Evolutionary conservation across 1,140 invertebrate species (phyloP), one percentile per base, ranked within the genome.

Genomic region (Drosophila orena): DNA sequence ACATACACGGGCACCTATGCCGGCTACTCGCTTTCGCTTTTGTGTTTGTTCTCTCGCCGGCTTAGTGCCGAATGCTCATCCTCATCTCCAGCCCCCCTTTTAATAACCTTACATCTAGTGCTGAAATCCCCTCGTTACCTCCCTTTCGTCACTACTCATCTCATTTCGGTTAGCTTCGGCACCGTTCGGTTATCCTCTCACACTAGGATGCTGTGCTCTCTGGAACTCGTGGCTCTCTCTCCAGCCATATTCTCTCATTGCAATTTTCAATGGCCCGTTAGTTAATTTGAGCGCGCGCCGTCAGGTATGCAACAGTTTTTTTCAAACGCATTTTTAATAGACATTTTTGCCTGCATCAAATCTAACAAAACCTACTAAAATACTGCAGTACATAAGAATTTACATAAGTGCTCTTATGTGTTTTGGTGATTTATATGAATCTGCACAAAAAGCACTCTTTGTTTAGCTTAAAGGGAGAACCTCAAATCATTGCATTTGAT

Each of bases 301-400:
- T 72, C 75, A 89, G 66, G 75, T 77, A 86, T 88, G 83, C 83
- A 88, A 88, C 83, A 88, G 83, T 88, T 88, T 88, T 78, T 88
- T 88, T 77, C 69, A 72, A 77, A 76, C 56, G 65, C 49, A 72
- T 76, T 88, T 86, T 83, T 66, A 65, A 88, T 79, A 83, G 70
- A 57, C 69, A 75, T 43, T 64, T 72, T 71, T 60, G 20, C 61
- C 22, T 66, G 55, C 71, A 70, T 77, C 49, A 74, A 68, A 70
- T 74, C 77, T 78, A 77, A 66, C 71, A 78, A 76, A 81, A 88
- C 83, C 80, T 62, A 85, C 81, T 85, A 81, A 88, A 74, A 64
- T 61, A 27, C 37, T 47, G 49, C 42, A 59, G 46, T 54, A 78
- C 1, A 79, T 58, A 74, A 35, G 52, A 37, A 72, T 34, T 20